Conservation (phyloP, 1,140 invertebrate species). For the Trichonephila clavata region DNA sequence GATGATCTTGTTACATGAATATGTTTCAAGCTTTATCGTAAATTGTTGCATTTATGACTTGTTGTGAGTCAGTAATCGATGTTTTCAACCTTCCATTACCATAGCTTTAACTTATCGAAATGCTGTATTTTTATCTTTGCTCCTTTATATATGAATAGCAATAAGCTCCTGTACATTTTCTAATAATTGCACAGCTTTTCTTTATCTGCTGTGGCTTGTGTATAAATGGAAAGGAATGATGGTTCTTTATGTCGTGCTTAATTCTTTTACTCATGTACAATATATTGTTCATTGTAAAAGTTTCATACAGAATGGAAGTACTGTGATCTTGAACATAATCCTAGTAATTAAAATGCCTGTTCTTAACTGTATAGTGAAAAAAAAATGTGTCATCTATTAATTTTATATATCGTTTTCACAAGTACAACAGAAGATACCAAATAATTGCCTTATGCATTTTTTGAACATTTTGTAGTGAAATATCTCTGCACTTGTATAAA, state of each 20-base stretch:
- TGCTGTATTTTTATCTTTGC: slow-evolving; percentile 59
- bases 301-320: slow-evolving; percentile 11
- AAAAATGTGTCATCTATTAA: not conserved
- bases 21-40: slow-evolving; percentile 45
- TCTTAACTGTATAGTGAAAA: slow-evolving; percentile 12
- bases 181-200: slow-evolving; percentile 10
- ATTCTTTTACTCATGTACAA: not conserved
- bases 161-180: slow-evolving; percentile 21
- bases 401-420: not conserved
- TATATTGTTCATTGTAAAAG: slow-evolving; percentile 1
- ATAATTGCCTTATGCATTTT: slow-evolving; percentile 35
- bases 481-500: slow-evolving; percentile 31
- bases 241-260: not conserved
- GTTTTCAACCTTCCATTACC: slow-evolving; percentile 28
- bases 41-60: slow-evolving; percentile 42
- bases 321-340: not conserved
- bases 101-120: slow-evolving; percentile 42
- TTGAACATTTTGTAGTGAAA: slow-evolving; percentile 25
- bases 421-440: slow-evolving; percentile 39
- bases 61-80: slow-evolving; percentile 23
- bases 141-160: slow-evolving; percentile 31
- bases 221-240: not conserved
- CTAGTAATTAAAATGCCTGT: not conserved
- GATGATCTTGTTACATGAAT: slow-evolving; percentile 32
- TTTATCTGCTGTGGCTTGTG: slow-evolving; percentile 17